Evolutionary conservation across 2,888 invertebrate genomes (phyloP).

Genomic region (Neuroscelio doddi): DNA sequence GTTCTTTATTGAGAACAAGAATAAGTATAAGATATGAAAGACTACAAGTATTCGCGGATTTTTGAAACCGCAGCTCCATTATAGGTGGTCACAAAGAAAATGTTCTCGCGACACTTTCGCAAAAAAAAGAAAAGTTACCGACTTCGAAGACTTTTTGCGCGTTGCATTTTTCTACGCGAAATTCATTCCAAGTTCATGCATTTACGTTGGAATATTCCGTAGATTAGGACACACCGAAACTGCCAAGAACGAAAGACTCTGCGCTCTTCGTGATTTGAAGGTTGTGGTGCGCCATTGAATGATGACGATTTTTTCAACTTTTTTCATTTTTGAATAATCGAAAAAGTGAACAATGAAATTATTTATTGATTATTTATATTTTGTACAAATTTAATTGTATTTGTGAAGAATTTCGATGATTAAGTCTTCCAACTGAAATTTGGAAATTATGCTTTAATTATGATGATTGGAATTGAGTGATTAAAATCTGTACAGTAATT

Average conservation of each 20-base stretch:
- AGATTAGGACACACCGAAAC: slow-evolving; percentile 52
- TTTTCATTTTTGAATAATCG: no score
- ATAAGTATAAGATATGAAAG: slow-evolving; percentile 38
- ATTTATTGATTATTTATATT: no score
- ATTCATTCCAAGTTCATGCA: slow-evolving; percentile 64
- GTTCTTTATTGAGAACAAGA: slow-evolving; percentile 37
- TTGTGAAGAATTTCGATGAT: no score
- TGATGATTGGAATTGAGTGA: no score
- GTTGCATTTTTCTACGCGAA: slow-evolving; percentile 35
- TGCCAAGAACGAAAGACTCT: slow-evolving; percentile 49
- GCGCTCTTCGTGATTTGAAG: slow-evolving; percentile 15
- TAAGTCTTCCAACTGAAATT: no score
- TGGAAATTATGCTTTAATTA: no score
- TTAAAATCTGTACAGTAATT: no score
- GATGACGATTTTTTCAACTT: no score
- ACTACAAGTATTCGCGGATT: slow-evolving; percentile 35
- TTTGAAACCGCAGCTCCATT: slow-evolving; percentile 28
- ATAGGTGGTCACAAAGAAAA: slow-evolving; percentile 6
- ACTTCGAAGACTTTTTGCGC: slow-evolving; percentile 39
- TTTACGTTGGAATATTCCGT: slow-evolving; percentile 57
- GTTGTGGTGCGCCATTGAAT: slow-evolving; percentile 4
- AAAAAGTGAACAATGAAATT: no score
- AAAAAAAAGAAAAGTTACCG: slow-evolving; percentile 14
- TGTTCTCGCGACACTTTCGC: slow-evolving; percentile 5
- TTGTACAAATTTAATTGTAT: no score